phyloP scores from a whole-genome alignment of 2,113 vertebrate genomes.

The Tauraco erythrolophus region DNA sequence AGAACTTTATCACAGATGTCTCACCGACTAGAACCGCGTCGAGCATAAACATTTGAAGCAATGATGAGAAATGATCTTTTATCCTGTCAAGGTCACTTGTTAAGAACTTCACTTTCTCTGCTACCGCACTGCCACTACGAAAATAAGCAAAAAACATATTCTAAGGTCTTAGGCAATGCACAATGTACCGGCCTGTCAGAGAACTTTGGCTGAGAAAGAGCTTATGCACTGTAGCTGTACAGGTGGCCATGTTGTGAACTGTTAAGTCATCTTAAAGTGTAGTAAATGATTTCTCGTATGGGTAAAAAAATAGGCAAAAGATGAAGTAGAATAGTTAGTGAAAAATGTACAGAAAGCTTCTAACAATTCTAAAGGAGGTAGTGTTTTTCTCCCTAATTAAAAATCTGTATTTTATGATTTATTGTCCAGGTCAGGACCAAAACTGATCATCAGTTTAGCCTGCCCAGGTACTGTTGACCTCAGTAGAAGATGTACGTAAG shows the following conservation, averaged over 20 bases:
- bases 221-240: slow-evolving; percentile 19
- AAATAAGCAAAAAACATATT: slow-evolving; percentile 71
- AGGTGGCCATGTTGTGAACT: not conserved
- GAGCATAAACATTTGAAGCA: slow-evolving; percentile 81
- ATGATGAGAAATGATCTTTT: slow-evolving; percentile 56
- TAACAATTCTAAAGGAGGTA: not conserved
- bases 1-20: slow-evolving; percentile 97
- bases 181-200: slow-evolving; percentile 52
- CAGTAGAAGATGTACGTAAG: not conserved
- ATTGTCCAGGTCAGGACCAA: not conserved
- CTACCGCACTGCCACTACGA: slow-evolving; percentile 75
- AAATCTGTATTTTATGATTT: slow-evolving; percentile 24
- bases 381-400: not conserved
- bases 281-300: slow-evolving; percentile 9
- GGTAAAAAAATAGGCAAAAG: not conserved
- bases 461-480: not conserved
- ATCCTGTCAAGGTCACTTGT: slow-evolving; percentile 71
- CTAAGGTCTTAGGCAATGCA: slow-evolving; percentile 53
- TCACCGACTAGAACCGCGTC: slow-evolving; percentile 91
- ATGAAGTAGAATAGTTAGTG: not conserved
- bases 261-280: slow-evolving; percentile 14
- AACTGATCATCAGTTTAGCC: slow-evolving; percentile 16
- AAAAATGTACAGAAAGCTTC: slow-evolving; percentile 26
- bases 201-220: slow-evolving; percentile 44
- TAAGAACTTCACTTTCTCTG: slow-evolving; percentile 73